phyloP scores from a whole-genome alignment of 2,888 invertebrate genomes.

The Leucania comma region DNA sequence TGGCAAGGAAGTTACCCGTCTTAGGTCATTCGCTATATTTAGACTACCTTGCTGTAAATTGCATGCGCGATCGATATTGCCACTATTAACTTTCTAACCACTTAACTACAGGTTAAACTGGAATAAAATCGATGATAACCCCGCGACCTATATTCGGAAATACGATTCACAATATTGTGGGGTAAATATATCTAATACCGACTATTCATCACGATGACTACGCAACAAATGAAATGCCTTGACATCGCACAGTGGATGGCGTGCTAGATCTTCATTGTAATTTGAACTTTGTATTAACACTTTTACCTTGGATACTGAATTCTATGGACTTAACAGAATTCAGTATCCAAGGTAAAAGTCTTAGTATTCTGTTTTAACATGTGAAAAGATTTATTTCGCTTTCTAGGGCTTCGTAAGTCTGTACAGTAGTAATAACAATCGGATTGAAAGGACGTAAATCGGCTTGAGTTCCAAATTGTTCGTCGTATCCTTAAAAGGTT shows the following conservation, averaged over 20 bases:
- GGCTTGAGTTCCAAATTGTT: slow-evolving; percentile 26
- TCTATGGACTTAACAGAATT: too few species aligned
- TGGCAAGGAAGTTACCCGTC: slow-evolving; percentile 53
- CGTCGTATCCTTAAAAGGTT: slow-evolving; percentile 25
- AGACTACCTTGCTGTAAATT: slow-evolving; percentile 64
- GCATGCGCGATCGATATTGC: slow-evolving; percentile 72
- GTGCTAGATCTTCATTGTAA: slow-evolving; percentile 25
- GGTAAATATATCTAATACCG: slow-evolving; percentile 16
- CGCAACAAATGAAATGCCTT: slow-evolving; percentile 37
- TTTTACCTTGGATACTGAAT: slow-evolving; percentile 39
- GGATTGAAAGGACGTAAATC: slow-evolving; percentile 34
- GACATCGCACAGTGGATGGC: slow-evolving; percentile 31
- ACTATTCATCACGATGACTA: slow-evolving; percentile 48
- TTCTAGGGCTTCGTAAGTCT: slow-evolving; percentile 52
- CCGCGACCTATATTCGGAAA: slow-evolving; percentile 42
- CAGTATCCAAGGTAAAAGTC: too few species aligned
- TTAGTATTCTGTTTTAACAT: slow-evolving; percentile 18
- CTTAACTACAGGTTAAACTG: slow-evolving; percentile 25
- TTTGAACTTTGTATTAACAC: slow-evolving; percentile 29
- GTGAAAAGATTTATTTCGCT: slow-evolving; percentile 33
- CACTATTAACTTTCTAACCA: slow-evolving; percentile 47
- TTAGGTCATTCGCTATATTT: slow-evolving; percentile 72
- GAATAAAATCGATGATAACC: slow-evolving; percentile 14
- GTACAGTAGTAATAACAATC: slow-evolving; percentile 30
- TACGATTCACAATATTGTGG: slow-evolving; percentile 20